Evolutionary conservation across 2,113 vertebrate genomes (phyloP), one percentile per base, ranked within the genome.

Genomic region (Ammodramus savannarum): DNA sequence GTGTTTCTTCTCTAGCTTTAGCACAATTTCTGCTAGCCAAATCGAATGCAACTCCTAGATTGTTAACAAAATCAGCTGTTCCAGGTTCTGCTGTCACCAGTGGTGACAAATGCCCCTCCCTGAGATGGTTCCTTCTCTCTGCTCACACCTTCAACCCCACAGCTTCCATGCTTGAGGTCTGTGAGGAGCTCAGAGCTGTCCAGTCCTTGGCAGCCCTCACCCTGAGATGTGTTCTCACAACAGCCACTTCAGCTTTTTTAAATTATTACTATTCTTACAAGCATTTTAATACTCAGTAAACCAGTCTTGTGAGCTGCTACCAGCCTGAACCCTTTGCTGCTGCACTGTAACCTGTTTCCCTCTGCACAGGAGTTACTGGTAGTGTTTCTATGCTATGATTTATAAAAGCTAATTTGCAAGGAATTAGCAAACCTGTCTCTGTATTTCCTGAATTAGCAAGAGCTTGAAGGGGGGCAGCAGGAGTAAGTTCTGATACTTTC

Each of bases 1-100:
- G 68, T 90, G 68, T 85, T 94, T 95, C 41, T 85, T 90, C 74
- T 85, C 52, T 52, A 73, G 91, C 74, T 79, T 79, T 89, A 89
- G 66, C 74, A 59, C 3, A 10, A 52, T 93, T 94, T 89, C 81
- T 94, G 49, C 65, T 77, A 65, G 79, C 72, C 75, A 88, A 95
- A 95, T 80, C 4, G 41, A 89, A 83, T 77, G 52, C 79, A 81
- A 15, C 65, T 84, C 90, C 82, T 76, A 55, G 13, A 90, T 96
- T 74, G 87, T 81, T 95, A 90, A 69, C 59, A 74, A 78, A 94
- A 80, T 90, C 82, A 77, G 75, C 85, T 83, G 54, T 69, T 85
- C 41, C 29, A 27, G 34, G 34, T 72, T 66, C 61, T 74, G 43
- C 46, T 3, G 1, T 46, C 11, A n/a, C 34, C 3, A 3, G 9